A percentile compares a stretch with the other conserved stretches of the same genome.
phyloP scores from a whole-genome alignment of 2,888 invertebrate genomes.

The Mythimna impura region DNA sequence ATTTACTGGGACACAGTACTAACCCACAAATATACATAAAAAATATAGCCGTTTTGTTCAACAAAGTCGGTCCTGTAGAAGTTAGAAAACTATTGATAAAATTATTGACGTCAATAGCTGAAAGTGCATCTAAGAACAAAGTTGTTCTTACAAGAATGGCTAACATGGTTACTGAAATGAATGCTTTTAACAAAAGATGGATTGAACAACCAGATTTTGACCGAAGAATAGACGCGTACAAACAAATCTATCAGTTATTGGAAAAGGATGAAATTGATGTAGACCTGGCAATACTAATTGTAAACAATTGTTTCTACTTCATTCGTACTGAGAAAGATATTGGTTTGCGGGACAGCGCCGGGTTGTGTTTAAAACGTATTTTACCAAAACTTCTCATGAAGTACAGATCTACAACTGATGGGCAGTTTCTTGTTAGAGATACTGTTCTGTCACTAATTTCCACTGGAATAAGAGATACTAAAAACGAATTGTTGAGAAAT shows the following conservation, averaged over 20 bases:
- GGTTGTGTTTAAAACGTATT: slow-evolving; percentile 93
- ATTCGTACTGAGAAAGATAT: slow-evolving; percentile 95
- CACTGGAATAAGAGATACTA: slow-evolving; percentile 92
- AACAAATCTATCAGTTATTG: slow-evolving; percentile 91
- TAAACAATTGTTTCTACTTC: slow-evolving; percentile 95
- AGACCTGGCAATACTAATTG: slow-evolving; percentile 93
- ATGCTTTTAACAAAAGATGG: slow-evolving; percentile 96
- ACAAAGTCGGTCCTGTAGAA: slow-evolving; percentile 91
- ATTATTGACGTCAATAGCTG: slow-evolving; percentile 91
- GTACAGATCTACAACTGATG: slow-evolving; percentile 89
- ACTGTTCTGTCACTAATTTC: slow-evolving; percentile 94
- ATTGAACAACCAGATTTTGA: slow-evolving; percentile 98
- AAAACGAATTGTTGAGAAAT: slow-evolving; percentile 93
- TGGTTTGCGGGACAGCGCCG: slow-evolving; percentile 94
- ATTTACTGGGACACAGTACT: slow-evolving; percentile 93
- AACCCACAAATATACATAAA: slow-evolving; percentile 92
- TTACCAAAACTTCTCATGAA: slow-evolving; percentile 91
- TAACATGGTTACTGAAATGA: slow-evolving; percentile 92
- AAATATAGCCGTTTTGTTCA: slow-evolving; percentile 93
- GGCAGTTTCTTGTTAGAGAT: slow-evolving; percentile 93
- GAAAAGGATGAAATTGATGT: slow-evolving; percentile 89
- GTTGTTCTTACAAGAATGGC: slow-evolving; percentile 88
- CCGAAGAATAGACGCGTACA: slow-evolving; percentile 94
- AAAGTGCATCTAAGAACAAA: slow-evolving; percentile 79
- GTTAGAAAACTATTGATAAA: slow-evolving; percentile 93